Evolutionary conservation across 2,888 invertebrate genomes (phyloP), one percentile per base, ranked within the genome.

Genomic region (Aplocera efformata): DNA sequence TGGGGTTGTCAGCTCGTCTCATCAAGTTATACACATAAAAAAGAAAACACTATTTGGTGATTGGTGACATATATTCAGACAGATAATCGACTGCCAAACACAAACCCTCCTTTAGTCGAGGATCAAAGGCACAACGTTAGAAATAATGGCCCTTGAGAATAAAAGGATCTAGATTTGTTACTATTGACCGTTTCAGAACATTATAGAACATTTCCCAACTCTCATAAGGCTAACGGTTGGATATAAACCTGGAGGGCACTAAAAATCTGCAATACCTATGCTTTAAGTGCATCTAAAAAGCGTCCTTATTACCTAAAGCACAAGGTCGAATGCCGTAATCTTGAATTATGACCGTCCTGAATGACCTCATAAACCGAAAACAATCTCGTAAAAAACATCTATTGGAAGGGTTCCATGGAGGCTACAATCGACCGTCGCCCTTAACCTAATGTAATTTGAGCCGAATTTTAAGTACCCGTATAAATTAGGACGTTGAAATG

Each of bases 171-270:
- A 17, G 13, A 17, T 3, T 17, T 17, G 13, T 17, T 17, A 17
- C 3, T 17, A 17, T 17, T 17, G 13, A 17, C 13, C 5, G 13
- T 17, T 17, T 17, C 13, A 17, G 13, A 17, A 2, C 13, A 5
- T 17, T 3, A 17, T 5, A 17, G 13, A 11, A 27, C 21, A 22
- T 20, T 27, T 22, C 41, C 30, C 62, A 60, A 57, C 63, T 53
- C 50, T 59, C 59, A 65, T 66, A 64, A 62, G 60, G 49, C 54
- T 74, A 74, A 78, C 67, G 74, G 66, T 44, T 58, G 21, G 43
- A 60, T 58, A 67, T 77, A 75, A 80, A 75, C 3, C 58, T 17
- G 64, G 44, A 53, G 56, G 50, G 52, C 50, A 58, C 53, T 55
- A 52, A 57, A 57, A 56, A 53, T 50, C 40, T 52, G 37, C 48